These are phyloP conservation scores for Motacilla alba DNA, from an alignment of 2,113 vertebrate species.

Conservation along the genomic window DNA sequence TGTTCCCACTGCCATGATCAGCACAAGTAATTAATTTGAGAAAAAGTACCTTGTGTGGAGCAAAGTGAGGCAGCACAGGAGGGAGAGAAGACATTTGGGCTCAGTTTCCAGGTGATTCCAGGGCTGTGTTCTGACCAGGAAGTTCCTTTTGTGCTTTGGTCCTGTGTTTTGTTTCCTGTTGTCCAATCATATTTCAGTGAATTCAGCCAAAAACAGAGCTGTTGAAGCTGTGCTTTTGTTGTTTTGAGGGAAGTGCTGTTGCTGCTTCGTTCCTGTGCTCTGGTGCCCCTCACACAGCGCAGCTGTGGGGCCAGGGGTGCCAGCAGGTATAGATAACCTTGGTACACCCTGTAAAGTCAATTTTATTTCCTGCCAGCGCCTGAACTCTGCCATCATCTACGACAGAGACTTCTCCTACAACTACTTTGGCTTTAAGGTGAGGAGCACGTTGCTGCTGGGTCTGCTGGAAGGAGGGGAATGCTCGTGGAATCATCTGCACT, in stretches of 20 bases:
- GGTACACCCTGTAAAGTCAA: background rate
- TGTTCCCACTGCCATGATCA: background rate
- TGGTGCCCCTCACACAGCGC: background rate
- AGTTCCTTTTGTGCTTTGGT: fast-evolving
- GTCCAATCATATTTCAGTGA: background rate
- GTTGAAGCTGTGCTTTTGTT: background rate
- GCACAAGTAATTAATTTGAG: background rate
- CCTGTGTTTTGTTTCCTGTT: background rate
- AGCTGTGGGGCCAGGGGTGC: background rate
- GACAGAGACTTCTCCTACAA: slow-evolving; percentile 98
- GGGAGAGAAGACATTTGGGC: background rate
- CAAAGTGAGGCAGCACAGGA: background rate
- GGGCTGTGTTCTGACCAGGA: background rate
- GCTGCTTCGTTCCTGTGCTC: background rate
- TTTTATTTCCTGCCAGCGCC: slow-evolving; percentile 74
- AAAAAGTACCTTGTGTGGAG: background rate
- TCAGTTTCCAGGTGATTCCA: background rate
- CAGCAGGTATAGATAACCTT: fast-evolving
- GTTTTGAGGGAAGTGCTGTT: background rate
- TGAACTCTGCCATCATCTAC: slow-evolving; percentile 96
- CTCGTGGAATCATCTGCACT: fast-evolving
- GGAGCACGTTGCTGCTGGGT: background rate
- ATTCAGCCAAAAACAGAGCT: background rate
- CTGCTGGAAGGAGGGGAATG: background rate
- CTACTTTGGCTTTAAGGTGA: slow-evolving; percentile 98